phyloP scores from a whole-genome alignment of 2,888 invertebrate species.

The Cryptocephalus moraei region DNA sequence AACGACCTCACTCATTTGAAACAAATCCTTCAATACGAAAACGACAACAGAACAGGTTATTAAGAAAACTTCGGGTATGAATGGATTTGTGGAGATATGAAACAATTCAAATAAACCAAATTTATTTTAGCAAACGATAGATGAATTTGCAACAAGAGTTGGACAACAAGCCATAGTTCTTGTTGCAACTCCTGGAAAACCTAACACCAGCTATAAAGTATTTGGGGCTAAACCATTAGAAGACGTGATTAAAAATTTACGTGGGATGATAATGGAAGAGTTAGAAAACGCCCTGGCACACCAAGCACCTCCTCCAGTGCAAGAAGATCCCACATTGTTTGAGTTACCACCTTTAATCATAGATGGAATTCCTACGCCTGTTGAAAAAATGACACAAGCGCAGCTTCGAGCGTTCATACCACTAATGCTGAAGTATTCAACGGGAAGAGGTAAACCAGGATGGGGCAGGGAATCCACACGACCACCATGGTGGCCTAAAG shows the following conservation, averaged over 20 bases:
- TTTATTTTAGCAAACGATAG: slow-evolving; percentile 69
- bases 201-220: slow-evolving; percentile 91
- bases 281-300: slow-evolving; percentile 87
- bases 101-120: no score
- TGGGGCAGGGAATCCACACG: slow-evolving; percentile 95
- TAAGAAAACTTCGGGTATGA: slow-evolving; percentile 70
- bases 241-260: slow-evolving; percentile 86
- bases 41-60: slow-evolving; percentile 85
- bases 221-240: slow-evolving; percentile 95
- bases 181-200: slow-evolving; percentile 93
- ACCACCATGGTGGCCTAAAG: slow-evolving; percentile 97
- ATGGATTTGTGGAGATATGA: background rate
- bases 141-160: slow-evolving; percentile 93
- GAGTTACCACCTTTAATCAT: slow-evolving; percentile 93
- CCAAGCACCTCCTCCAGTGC: slow-evolving; percentile 77
- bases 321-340: slow-evolving; percentile 87
- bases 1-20: slow-evolving; percentile 91
- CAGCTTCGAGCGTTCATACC: slow-evolving; percentile 94
- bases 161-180: slow-evolving; percentile 95
- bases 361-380: slow-evolving; percentile 95
- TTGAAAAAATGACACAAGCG: slow-evolving; percentile 98
- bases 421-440: slow-evolving; percentile 95
- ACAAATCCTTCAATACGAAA: slow-evolving; percentile 95
- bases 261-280: slow-evolving; percentile 89
- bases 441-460: slow-evolving; percentile 92